Evolutionary conservation across 2,113 vertebrate species (phyloP).

Genomic region (Microcebus jonahi): DNA sequence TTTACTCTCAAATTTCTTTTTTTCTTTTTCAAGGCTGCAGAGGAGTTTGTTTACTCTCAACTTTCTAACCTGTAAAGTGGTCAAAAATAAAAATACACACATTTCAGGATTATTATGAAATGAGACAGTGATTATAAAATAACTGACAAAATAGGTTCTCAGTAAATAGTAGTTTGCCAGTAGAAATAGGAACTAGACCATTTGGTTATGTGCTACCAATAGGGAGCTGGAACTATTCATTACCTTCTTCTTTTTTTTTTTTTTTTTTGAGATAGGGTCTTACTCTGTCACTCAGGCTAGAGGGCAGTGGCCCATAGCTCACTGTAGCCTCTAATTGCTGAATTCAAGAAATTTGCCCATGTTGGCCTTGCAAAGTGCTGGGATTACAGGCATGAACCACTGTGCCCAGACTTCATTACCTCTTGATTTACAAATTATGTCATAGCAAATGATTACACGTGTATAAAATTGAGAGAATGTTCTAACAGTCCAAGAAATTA

Average conservation of each 20-base stretch:
- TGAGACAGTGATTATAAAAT: neutral
- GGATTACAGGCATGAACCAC: too few relatives aligned
- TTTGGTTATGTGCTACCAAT: neutral
- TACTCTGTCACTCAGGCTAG: too few relatives aligned
- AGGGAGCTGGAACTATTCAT: neutral
- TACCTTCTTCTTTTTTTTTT: neutral
- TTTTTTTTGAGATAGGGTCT: too few relatives aligned
- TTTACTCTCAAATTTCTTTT: neutral
- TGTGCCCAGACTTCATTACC: neutral
- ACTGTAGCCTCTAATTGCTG: too few relatives aligned
- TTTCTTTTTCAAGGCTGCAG: too few relatives aligned
- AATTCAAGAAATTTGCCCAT: too few relatives aligned
- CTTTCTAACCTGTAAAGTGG: neutral
- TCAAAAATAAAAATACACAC: neutral
- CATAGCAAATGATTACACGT: neutral
- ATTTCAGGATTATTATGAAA: neutral
- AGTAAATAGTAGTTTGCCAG: neutral
- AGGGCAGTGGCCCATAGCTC: too few relatives aligned
- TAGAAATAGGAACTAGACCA: neutral
- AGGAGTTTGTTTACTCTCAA: neutral
- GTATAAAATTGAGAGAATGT: neutral
- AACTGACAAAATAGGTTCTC: neutral
- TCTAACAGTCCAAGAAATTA: neutral
- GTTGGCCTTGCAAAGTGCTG: too few relatives aligned
- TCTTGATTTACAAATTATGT: constrained; percentile 14